Base-by-base conservation (phyloP, 2,888 invertebrate species). In the Aspidiotus rigidus region DNA sequence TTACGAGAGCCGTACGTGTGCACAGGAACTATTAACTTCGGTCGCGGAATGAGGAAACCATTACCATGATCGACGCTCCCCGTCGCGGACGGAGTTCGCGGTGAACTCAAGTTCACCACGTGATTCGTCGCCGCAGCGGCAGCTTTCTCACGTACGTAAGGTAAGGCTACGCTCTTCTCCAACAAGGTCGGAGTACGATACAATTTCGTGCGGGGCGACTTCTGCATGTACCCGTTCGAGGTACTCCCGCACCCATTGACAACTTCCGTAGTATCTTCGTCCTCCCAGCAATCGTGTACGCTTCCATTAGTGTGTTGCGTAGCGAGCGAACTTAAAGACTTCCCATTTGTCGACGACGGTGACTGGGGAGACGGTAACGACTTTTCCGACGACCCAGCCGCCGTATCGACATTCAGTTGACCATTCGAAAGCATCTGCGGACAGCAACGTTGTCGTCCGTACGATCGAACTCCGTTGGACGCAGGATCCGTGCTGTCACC, bases 21-120 rank as follows among this genome's bases (percentile, higher is more conserved):
- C 72, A 91, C 89, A 69, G 92, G 91, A 73, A 91, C 91, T 76
- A 92, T 90, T 74, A 92, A 82, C 76, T 90, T 87, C 44, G 92
- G 91, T 75, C 92, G 81, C 7, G 92, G 92, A 78, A 92, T 92
- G 72, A 86, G 84, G 79, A 91, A 91, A 75, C 87, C 88, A 60
- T 70, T 61, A 59, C 64, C 71, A 28, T 53, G 63, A 17, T 55
- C 49, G 28, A 28, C 28, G 28, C 28, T 28, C 28, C 28, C 28
- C 9, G 16, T n/a, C 11, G 11, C 13, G 42, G 53, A 10, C 41
- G 67, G 67, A 60, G 59, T 60, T 67, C 60, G 54, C 41, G 16
- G 56, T 44, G 64, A 66, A 57, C 57, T 57, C 13, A 66, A 42
- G 41, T 66, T 57, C 10, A 55, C 54, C 17, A 15, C 44, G 6